phyloP scores from a whole-genome alignment of 2,113 vertebrate genomes.

The Cebus imitator region DNA sequence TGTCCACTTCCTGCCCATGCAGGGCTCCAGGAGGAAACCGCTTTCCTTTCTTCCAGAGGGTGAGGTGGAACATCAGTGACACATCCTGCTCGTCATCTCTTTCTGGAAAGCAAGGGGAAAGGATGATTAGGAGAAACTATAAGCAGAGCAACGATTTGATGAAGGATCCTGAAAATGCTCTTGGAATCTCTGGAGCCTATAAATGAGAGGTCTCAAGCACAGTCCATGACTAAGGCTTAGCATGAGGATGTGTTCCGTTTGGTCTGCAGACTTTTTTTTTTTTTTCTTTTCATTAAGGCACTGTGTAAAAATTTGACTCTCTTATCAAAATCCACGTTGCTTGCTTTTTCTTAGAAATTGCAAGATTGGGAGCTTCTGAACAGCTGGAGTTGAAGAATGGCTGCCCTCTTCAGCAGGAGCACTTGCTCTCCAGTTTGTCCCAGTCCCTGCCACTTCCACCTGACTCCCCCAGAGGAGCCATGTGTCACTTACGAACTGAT shows the following conservation, averaged over 20 bases:
- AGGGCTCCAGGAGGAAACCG: constrained; percentile 38
- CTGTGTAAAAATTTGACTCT: neutral
- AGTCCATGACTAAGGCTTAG: neutral
- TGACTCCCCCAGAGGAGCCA: neutral
- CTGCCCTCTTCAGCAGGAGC: neutral
- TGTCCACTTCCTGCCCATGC: constrained; percentile 9
- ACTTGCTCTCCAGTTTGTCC: neutral
- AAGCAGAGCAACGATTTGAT: neutral
- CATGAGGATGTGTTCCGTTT: neutral
- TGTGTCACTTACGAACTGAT: neutral
- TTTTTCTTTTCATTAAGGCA: neutral
- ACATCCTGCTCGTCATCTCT: constrained; percentile 90
- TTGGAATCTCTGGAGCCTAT: neutral
- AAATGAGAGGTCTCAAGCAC: neutral
- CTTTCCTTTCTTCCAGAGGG: constrained; percentile 55
- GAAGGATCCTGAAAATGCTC: neutral
- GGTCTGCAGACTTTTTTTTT: neutral
- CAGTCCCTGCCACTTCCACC: neutral
- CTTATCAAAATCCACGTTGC: neutral
- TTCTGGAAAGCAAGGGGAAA: constrained; percentile 85
- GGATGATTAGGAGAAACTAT: constrained; percentile 52
- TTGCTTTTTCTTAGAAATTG: neutral
- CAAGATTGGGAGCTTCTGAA: neutral
- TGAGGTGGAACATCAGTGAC: constrained; percentile 79
- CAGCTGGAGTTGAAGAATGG: neutral